phyloP scores from a whole-genome alignment of 2,113 vertebrate species.

The Cepphus grylle region DNA sequence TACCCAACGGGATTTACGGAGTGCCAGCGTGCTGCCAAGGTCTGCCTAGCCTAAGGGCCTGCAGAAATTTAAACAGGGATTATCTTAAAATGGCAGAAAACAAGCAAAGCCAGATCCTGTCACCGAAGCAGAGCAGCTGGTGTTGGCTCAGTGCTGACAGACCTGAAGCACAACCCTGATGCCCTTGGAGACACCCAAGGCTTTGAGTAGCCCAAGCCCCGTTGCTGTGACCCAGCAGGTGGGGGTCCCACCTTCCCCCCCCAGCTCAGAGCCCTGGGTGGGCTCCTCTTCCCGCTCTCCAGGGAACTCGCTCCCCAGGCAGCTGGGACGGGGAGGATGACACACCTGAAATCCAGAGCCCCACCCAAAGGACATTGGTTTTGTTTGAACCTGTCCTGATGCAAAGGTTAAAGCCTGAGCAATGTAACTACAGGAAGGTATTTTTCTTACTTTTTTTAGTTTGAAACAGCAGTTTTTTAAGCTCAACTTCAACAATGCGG shows the following conservation, averaged over 20 bases:
- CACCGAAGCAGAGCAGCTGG: not conserved
- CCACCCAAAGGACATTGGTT: not conserved
- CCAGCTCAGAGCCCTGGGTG: not conserved
- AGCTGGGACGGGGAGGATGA: not conserved
- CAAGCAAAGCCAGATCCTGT: not conserved
- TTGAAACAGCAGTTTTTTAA: not conserved
- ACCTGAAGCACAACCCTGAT: not conserved
- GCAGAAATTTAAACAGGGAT: not conserved
- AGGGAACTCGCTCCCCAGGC: not conserved
- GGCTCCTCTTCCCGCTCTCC: not conserved
- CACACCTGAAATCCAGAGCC: not conserved
- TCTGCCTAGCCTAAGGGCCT: not conserved
- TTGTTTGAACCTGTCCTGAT: not conserved
- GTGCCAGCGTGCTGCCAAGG: not conserved
- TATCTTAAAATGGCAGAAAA: not conserved
- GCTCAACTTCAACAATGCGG: not conserved
- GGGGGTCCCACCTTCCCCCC: not conserved
- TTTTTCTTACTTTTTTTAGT: not conserved
- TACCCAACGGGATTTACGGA: not conserved
- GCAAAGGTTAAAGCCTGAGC: not conserved
- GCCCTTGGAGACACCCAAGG: too few species aligned
- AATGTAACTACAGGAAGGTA: not conserved
- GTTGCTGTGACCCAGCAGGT: accelerated
- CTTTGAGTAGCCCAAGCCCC: not conserved
- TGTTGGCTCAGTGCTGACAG: not conserved